These are phyloP conservation scores for Cervus canadensis DNA, from an alignment of 2,113 vertebrate genomes.

Conservation along the genomic window DNA sequence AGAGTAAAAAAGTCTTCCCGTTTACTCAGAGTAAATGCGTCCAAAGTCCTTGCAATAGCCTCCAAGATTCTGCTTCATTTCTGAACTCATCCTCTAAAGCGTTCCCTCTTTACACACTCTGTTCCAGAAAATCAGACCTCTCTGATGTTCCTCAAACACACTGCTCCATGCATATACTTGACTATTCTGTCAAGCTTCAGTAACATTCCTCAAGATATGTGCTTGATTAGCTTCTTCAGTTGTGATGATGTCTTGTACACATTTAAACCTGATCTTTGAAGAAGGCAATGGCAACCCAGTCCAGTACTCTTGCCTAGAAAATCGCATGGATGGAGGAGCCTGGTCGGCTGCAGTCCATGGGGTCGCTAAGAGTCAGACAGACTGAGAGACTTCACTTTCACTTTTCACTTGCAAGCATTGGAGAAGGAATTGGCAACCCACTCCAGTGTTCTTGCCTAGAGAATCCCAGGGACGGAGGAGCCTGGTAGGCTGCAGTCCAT, in stretches of 20 bases:
- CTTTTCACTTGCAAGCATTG: too few relatives aligned
- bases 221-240: neutral
- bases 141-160: neutral
- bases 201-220: neutral
- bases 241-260: neutral
- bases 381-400: too few relatives aligned
- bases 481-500: too few relatives aligned
- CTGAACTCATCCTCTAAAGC: neutral
- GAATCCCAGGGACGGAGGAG: too few relatives aligned
- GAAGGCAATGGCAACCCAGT: too few relatives aligned
- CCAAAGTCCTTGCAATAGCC: neutral
- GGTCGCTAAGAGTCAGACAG: too few relatives aligned
- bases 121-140: neutral
- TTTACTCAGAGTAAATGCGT: neutral
- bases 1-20: neutral
- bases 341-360: too few relatives aligned
- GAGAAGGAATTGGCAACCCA: too few relatives aligned
- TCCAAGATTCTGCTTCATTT: neutral
- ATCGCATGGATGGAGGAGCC: rapidly evolving
- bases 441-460: too few relatives aligned
- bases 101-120: neutral
- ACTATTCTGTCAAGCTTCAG: neutral
- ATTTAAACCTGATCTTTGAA: neutral
- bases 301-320: too few relatives aligned
- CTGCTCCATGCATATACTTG: neutral